Base-by-base conservation (phyloP, 2,113 vertebrate genomes). In the Axis porcinus region DNA sequence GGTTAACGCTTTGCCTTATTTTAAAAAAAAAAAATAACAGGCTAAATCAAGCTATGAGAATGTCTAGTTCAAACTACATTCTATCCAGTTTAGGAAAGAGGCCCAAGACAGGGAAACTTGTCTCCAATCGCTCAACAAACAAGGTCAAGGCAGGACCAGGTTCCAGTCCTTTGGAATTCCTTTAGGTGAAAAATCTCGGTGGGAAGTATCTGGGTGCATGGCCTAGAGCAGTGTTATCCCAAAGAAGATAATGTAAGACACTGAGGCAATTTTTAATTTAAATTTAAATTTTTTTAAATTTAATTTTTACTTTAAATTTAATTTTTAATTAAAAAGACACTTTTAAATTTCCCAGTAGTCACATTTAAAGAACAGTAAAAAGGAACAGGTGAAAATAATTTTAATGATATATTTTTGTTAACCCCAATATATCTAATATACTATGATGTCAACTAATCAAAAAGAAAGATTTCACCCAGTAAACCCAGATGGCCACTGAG, bases 121-220 rank as follows among this genome's bases (percentile, higher is more conserved):
- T 33, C 10, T 87, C 43, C 43, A 36, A 1, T 3, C 2, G 0
- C 25, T 84, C 60, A 30, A 40, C 25, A 7, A 23, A 8, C 11
- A 27, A 79, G 79, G 58, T 54, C 52, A 12, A 16, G 36, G 11
- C 40, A 6, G 21, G 28, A 16, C 54, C 0, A 12, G 2, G 36
- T 1, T 62, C 70, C 70, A 2, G 54, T 3, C 54, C 64, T 47
- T 8, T 21, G 13, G 43, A 15, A 16, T 16, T 23, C 43, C 62
- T 79, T n/a, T 27, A 6, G 57, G 45, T 12, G n/a, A 23, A 43
- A 70, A 36, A 10, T 12, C 30, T 52, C 1, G 1, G 23, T 4
- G 64, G 27, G 0, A 6, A 7, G 11, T 2, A 2, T 21, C 87
- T 27, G 14, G 16, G 30, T 6, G 0, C 13, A 2, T 2, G 33